Evolutionary conservation across 2,888 invertebrate genomes (phyloP).

Genomic region (Mamestra brassicae): DNA sequence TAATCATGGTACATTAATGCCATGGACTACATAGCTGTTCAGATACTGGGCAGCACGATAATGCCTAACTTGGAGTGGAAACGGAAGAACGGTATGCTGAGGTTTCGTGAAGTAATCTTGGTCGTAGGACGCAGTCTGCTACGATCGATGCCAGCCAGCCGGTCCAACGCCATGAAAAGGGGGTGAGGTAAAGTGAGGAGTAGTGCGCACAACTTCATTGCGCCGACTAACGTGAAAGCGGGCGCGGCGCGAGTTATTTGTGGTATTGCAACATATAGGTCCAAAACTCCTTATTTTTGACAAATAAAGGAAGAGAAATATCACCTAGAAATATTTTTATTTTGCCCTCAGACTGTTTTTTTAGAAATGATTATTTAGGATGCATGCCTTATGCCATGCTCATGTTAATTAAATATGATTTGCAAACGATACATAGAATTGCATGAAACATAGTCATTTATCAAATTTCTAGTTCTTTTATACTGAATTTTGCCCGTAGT

Average conservation of each 20-base stretch:
- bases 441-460: no score
- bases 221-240: slow-evolving; percentile 75
- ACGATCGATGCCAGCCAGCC: slow-evolving; percentile 80
- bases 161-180: slow-evolving; percentile 68
- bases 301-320: no score
- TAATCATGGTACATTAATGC: background rate
- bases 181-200: slow-evolving; percentile 72
- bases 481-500: no score
- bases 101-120: slow-evolving; percentile 45
- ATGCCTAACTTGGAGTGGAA: slow-evolving; percentile 12
- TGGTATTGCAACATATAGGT: slow-evolving; percentile 4
- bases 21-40: background rate
- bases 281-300: background rate
- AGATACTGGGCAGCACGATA: slow-evolving; percentile 4
- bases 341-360: no score
- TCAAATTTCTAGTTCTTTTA: no score
- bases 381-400: no score
- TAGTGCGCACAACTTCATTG: slow-evolving; percentile 80
- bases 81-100: slow-evolving; percentile 21
- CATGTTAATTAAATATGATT: no score
- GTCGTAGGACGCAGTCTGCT: slow-evolving; percentile 72
- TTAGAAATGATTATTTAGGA: no score
- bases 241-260: slow-evolving; percentile 61
- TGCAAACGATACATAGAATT: no score
- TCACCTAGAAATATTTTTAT: no score